Evolutionary conservation across 2,888 invertebrate genomes (phyloP), one percentile per base, ranked within the genome.

Genomic region (Glyphotaelius pellucidus): DNA sequence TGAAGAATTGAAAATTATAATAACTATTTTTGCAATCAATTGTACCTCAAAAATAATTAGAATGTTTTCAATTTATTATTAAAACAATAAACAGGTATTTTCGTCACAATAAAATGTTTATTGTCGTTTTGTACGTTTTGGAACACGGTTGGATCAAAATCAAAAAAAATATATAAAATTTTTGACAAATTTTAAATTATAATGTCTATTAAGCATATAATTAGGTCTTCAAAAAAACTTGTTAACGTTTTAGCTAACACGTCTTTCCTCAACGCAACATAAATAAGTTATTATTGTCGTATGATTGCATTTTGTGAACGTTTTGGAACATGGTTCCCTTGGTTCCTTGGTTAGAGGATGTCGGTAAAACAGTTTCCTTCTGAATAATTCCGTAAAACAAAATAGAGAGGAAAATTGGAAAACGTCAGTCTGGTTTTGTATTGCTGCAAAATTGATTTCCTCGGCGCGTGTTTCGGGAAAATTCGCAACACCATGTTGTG

Each of bases 341-440:
- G 30, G 80, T 30, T 80, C 80, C 80, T n/a, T n/a, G n/a, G 81
- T 14, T 81, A 32, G 42, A 80, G 25, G 52, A 47, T 32, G 91
- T 91, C 91, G 91, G 47, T 87, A 91, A 67, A 47, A 91, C 80
- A 91, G 91, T 38, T 91, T 91, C 19, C 91, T 81, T 15, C 7
- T 4, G 15, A 4, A 25, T 12, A 47, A 80, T 80, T 38, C 47
- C 15, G 25, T 32, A 91, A 91, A 87, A 91, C 35, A 91, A 80
- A 86, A n/a, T 35, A 86, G 30, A 42, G 89, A 87, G 90, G 80
- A 85, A 91, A 91, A 91, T 38, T 42, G n/a, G 89, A 30, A 88
- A 90, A 91, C 87, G 80, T 91, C 87, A 80, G 35, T 52, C 52
- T 19, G 52, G 32, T 85, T 32, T 14, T 84, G 84, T 47, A 32